A percentile compares a stretch with the other conserved stretches of the same genome.
phyloP scores from a whole-genome alignment of 2,113 vertebrate genomes.

The Eidolon helvum region DNA sequence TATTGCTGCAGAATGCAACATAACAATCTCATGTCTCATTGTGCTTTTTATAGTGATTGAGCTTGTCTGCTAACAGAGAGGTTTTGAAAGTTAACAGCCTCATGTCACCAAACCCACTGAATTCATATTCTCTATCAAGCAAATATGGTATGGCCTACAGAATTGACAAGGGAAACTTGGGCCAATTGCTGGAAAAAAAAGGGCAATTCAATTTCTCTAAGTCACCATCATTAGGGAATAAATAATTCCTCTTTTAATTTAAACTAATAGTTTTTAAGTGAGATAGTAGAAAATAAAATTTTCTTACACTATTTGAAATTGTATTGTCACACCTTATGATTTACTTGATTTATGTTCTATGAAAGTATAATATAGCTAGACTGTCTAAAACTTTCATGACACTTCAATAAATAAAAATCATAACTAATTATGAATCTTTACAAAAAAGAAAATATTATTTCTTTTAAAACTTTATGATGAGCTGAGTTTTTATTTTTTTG shows the following conservation, averaged over 20 bases:
- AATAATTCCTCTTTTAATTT: background rate
- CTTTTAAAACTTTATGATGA: conserved; percentile 43
- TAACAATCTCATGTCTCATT: conserved; percentile 60
- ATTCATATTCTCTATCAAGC: conserved; percentile 58
- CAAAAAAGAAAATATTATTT: background rate
- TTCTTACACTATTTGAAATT: conserved; percentile 44
- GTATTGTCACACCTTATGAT: conserved; percentile 20
- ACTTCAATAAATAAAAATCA: conserved; percentile 71
- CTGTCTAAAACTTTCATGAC: conserved; percentile 42
- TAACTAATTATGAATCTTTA: conserved; percentile 19
- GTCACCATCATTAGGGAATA: conserved; percentile 22
- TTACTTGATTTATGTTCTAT: conserved; percentile 44
- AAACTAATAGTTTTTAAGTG: background rate
- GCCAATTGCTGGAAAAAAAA: conserved; percentile 24
- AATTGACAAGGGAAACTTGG: conserved; percentile 28
- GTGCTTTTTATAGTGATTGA: conserved; percentile 68
- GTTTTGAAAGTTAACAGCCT: conserved; percentile 63
- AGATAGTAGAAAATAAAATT: background rate
- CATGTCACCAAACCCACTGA: conserved; percentile 46
- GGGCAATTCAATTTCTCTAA: background rate
- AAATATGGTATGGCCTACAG: background rate
- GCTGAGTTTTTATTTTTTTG: conserved; percentile 22
- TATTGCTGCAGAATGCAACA: conserved; percentile 58
- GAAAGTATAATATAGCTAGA: background rate
- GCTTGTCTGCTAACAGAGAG: conserved; percentile 51